Base-by-base conservation (phyloP, 2,113 vertebrate species). In the Charina bottae region DNA sequence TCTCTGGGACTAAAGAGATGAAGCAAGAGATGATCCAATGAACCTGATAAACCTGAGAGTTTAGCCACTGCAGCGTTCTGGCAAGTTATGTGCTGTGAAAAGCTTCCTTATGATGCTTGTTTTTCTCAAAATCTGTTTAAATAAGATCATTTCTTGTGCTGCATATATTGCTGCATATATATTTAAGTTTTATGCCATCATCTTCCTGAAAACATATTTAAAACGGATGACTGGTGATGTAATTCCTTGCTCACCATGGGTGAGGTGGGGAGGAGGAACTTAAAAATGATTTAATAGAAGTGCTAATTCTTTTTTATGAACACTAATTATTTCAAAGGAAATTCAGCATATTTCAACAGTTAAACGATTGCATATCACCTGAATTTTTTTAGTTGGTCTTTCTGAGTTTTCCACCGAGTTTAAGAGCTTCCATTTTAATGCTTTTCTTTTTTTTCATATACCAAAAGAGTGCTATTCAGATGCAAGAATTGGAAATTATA, bases 371-470 rank as follows among this genome's bases (percentile, higher is more conserved):
- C 62, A 58, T 83, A 78, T 92, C 86, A 89, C 53, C 83, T 92
- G 72, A 89, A 89, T 89, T 92, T 88, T 92, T 89, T 84, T 92
- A 88, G 26, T 58, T 42, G 78, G 26, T 92, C 88, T 56, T 60
- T 10, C 54, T 88, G 54, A 88, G 88, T 88, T 88, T 88, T 88
- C 42, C 56, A 6, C 12, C 19, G 87, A 17, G 46, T 60, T 83
- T 91, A 59, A 78, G 54, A 88, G 55, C 42, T 88, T 92, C 26
- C 3, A 49, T 89, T 58, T 37, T 88, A 28, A 60, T 88, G 9
- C n/a, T 26, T n/a, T 68, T 26, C 54, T 23, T 85, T 83, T 90
- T 49, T 49, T 10, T 3, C 23, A 26, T 33, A 85, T 21, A 60
- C 19, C 54, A n/a, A 88, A 87, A 54, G 1, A 56, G 1, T 8